phyloP scores from a whole-genome alignment of 2,888 invertebrate genomes.

The Dendrolimus pini region DNA sequence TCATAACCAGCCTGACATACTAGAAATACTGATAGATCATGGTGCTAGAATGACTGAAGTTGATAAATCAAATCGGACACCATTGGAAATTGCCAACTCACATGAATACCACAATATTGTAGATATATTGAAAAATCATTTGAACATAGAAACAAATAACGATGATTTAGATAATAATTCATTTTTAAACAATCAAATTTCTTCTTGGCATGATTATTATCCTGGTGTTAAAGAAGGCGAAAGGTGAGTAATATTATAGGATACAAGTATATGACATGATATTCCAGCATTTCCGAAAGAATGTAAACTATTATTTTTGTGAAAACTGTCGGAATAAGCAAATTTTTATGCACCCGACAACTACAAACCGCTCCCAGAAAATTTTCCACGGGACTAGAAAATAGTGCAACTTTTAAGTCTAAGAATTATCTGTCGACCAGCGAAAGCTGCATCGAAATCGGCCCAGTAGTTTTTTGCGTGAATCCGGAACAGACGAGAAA shows the following conservation, averaged over 20 bases:
- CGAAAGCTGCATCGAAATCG: no score
- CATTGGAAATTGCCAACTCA: conserved; percentile 69
- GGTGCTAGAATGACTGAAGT: conserved; percentile 67
- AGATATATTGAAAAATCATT: conserved; percentile 52
- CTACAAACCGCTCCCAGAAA: no score
- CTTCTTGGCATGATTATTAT: conserved; percentile 71
- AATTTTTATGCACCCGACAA: no score
- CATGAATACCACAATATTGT: conserved; percentile 69
- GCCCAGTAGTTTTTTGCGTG: no score
- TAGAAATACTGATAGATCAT: conserved; percentile 69
- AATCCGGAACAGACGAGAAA: no score
- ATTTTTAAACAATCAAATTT: conserved; percentile 22
- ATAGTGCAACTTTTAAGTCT: no score
- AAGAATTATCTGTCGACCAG: no score
- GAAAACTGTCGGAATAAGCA: no score
- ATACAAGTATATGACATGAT: no score
- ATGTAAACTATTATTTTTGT: no score
- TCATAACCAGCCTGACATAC: conserved; percentile 70
- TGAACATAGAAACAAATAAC: conserved; percentile 27
- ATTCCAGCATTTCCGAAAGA: no score
- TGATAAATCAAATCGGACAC: conserved; percentile 68
- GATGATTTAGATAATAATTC: conserved; percentile 24
- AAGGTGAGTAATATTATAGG: conserved; percentile 31
- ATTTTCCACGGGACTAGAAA: no score
- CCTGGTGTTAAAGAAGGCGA: conserved; percentile 49